Percentiles rank a stretch among this genome's conserved stretches.
These are phyloP conservation scores for Acyrthosiphon pisum DNA, from an alignment of 1,140 invertebrate genomes.

Conservation along the genomic window DNA sequence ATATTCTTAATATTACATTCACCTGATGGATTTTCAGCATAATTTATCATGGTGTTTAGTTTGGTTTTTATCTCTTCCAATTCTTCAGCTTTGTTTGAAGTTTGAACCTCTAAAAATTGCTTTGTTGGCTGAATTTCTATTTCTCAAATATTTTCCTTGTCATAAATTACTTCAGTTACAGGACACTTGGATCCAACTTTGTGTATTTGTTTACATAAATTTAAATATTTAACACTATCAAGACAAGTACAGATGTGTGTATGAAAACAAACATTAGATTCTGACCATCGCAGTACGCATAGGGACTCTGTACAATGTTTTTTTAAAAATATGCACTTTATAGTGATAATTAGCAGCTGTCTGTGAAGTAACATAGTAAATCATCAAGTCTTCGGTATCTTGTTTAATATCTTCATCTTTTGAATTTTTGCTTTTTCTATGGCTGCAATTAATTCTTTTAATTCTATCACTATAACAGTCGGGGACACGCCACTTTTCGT, in stretches of 20 bases:
- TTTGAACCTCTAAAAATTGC: background rate
- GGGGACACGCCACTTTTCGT: no score
- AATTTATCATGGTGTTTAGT: background rate
- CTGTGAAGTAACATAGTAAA: conserved; percentile 41
- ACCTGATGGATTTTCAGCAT: background rate
- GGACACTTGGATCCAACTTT: background rate
- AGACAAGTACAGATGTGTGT: conserved; percentile 40
- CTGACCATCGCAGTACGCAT: conserved; percentile 34
- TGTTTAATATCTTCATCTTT: conserved; percentile 15
- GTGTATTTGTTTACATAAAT: conserved; percentile 44
- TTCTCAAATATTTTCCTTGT: background rate
- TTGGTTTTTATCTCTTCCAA: background rate
- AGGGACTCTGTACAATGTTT: conserved; percentile 8
- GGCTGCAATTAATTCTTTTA: no score
- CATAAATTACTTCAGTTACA: background rate
- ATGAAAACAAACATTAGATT: conserved; percentile 46
- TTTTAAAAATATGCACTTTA: background rate
- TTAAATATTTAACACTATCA: conserved; percentile 38
- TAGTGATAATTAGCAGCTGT: background rate
- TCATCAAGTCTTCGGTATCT: conserved; percentile 2
- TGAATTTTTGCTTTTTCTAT: background rate
- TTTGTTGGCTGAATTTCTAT: background rate
- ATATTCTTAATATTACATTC: background rate
- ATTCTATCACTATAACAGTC: no score
- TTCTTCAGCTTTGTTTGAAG: background rate